Evolutionary conservation across 2,888 invertebrate species (phyloP).

Genomic region (Caenorhabditis becei): DNA sequence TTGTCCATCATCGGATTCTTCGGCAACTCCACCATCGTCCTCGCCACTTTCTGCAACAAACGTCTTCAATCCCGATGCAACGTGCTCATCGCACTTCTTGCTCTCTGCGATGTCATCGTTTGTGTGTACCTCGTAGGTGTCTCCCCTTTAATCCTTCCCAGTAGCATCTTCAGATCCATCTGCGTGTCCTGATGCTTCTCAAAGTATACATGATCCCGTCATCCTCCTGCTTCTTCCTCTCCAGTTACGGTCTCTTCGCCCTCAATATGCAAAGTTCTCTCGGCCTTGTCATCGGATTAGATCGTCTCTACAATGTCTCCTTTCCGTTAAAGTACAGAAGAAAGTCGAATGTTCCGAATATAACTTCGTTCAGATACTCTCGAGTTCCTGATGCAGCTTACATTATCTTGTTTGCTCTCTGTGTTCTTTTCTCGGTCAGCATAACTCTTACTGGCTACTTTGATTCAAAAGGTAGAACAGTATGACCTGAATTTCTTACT

Average conservation of each 20-base stretch:
- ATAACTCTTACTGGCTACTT: constrained; percentile 57
- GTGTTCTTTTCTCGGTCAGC: constrained; percentile 43
- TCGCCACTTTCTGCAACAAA: constrained; percentile 57
- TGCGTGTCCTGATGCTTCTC: constrained; percentile 63
- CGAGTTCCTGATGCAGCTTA: constrained; percentile 50
- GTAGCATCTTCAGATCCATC: constrained; percentile 56
- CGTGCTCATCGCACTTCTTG: constrained; percentile 63
- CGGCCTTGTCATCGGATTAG: constrained; percentile 68
- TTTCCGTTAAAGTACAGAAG: constrained; percentile 58
- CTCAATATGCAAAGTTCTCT: constrained; percentile 68
- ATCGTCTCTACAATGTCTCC: constrained; percentile 65
- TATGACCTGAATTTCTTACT: background rate
- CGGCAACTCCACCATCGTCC: constrained; percentile 64
- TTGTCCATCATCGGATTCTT: constrained; percentile 64
- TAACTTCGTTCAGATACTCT: constrained; percentile 52
- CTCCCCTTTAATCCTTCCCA: background rate
- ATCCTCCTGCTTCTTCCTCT: constrained; percentile 58
- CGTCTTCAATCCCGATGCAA: constrained; percentile 65
- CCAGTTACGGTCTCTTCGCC: constrained; percentile 67
- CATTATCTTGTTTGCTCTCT: constrained; percentile 24
- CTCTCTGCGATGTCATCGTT: constrained; percentile 62
- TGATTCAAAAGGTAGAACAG: constrained; percentile 29
- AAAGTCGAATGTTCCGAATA: background rate
- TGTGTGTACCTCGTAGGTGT: constrained; percentile 65
- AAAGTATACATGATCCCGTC: constrained; percentile 62